Evolutionary conservation across 2,888 invertebrate species (phyloP).

Genomic region (Metacarcinus magister): DNA sequence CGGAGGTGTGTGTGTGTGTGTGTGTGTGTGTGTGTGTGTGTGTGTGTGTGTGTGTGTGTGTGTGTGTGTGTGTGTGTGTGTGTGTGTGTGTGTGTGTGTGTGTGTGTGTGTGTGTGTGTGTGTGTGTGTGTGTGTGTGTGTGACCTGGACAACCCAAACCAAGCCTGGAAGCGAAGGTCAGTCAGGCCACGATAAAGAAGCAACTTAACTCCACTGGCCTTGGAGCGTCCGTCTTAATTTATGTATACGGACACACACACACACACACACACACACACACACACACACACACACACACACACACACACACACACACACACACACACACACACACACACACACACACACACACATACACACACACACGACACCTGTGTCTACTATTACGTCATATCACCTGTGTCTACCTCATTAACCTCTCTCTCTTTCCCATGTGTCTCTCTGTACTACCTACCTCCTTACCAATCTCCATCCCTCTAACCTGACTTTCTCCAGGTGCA

Average conservation of each 20-base stretch:
- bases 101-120: no score
- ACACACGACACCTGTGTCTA: background rate
- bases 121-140: no score
- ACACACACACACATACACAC: background rate
- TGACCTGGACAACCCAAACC: background rate
- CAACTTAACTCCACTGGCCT: background rate
- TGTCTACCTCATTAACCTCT: background rate
- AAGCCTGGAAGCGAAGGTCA: background rate
- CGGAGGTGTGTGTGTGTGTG: no score
- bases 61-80: no score
- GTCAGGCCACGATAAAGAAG: background rate
- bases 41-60: no score
- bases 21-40: no score
- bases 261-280: background rate
- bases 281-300: background rate
- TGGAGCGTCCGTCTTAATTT: background rate
- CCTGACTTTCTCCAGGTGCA: background rate
- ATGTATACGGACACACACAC: background rate
- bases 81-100: no score
- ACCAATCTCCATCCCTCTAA: background rate
- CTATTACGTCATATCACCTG: background rate
- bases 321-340: slow-evolving; percentile 54
- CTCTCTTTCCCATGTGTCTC: background rate
- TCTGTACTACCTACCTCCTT: background rate
- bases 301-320: slow-evolving; percentile 30